Conservation (phyloP, 35 echinoderm and acorn worm genomes). For the Apostichopus californicus region DNA sequence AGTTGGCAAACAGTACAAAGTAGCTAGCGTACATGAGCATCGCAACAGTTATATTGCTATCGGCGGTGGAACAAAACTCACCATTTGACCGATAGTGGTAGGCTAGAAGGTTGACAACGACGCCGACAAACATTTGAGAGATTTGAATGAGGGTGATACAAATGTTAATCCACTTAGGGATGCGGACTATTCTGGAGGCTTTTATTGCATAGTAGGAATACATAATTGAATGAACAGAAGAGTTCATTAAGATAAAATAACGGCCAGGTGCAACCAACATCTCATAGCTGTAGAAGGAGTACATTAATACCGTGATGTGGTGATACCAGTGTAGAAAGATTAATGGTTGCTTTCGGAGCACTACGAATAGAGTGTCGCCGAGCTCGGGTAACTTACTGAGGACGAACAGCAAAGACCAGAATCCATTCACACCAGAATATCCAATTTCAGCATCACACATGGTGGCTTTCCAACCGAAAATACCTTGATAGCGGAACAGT, state of each 20-base stretch:
- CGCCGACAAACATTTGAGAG: slow-evolving; percentile 94
- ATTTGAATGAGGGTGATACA: slow-evolving; percentile 87
- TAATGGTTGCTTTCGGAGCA: slow-evolving; percentile 91
- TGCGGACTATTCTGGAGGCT: slow-evolving; percentile 72
- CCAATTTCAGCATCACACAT: slow-evolving; percentile 81
- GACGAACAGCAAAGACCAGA: slow-evolving; percentile 69
- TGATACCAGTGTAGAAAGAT: slow-evolving; percentile 99
- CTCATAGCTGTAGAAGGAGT: slow-evolving; percentile 80
- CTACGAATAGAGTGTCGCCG: slow-evolving; percentile 92
- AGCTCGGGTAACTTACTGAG: slow-evolving; percentile 91
- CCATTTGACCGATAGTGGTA: slow-evolving; percentile 66
- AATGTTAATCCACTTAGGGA: slow-evolving; percentile 76
- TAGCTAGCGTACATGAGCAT: slow-evolving; percentile 95
- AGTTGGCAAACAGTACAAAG: slow-evolving; percentile 90
- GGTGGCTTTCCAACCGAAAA: slow-evolving; percentile 80
- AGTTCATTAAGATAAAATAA: slow-evolving; percentile 88
- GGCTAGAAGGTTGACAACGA: slow-evolving; percentile 70
- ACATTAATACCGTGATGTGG: slow-evolving; percentile 89
- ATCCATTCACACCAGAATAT: slow-evolving; percentile 72
- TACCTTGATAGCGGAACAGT: slow-evolving; percentile 48
- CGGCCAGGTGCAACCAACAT: slow-evolving; percentile 76
- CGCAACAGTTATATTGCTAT: slow-evolving; percentile 71
- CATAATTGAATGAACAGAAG: slow-evolving; percentile 90
- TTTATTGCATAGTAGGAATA: slow-evolving; percentile 92
- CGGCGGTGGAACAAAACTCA: slow-evolving; percentile 75